phyloP scores from a whole-genome alignment of 64 coral and sea anemone species.

The Pocillopora verrucosa region DNA sequence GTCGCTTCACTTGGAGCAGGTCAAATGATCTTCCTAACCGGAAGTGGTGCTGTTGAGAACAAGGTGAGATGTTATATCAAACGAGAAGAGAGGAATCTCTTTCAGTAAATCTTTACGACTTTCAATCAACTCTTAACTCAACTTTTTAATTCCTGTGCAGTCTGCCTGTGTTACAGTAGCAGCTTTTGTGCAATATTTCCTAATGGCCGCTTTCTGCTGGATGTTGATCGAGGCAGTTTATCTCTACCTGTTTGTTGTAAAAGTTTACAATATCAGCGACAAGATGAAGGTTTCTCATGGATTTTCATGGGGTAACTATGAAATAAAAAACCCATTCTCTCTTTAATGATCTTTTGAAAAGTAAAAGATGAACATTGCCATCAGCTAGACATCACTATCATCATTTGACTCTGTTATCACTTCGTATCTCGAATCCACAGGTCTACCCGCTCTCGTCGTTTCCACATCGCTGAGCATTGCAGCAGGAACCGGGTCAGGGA shows the following conservation, averaged over 20 bases:
- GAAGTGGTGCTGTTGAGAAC: conserved; percentile 10
- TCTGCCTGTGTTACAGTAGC: conserved; percentile 33
- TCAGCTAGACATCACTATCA: background rate
- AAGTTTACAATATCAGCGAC: conserved; percentile 53
- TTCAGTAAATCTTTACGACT: too few species aligned
- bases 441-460: conserved; percentile 9
- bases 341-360: too few species aligned
- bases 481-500: too few species aligned
- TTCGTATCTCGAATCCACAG: too few species aligned
- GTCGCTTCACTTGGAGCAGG: conserved; percentile 40
- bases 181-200: conserved; percentile 53
- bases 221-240: conserved; percentile 65
- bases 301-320: conserved; percentile 58
- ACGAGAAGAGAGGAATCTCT: too few species aligned
- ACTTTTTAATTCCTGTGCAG: too few species aligned
- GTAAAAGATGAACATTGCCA: too few species aligned
- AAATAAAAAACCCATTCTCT: too few species aligned
- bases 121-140: too few species aligned
- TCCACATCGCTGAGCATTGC: conserved; percentile 7
- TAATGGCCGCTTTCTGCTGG: conserved; percentile 57
- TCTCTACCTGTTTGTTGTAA: conserved; percentile 48
- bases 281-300: conserved; percentile 36
- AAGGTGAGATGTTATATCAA: background rate
- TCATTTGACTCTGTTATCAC: background rate
- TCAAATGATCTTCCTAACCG: conserved; percentile 42